phyloP scores from a whole-genome alignment of 1,140 invertebrate genomes.

The Centruroides sculpturatus region DNA sequence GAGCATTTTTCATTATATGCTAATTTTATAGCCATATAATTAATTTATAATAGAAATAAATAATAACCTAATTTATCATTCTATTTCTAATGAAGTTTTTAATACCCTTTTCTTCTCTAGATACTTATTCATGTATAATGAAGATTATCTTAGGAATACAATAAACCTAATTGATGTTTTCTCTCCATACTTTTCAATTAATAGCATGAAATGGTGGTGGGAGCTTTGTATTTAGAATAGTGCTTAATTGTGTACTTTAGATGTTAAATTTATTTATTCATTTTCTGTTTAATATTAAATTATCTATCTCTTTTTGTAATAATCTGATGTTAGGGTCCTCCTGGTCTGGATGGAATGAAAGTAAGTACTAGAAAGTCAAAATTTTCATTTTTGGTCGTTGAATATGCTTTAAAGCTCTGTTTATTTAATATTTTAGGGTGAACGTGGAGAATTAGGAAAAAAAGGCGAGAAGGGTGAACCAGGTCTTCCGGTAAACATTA shows the following conservation, averaged over 20 bases:
- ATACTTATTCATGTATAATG: no score
- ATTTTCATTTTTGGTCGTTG: neutral
- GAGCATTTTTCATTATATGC: no score
- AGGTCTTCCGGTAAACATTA: conserved; percentile 12
- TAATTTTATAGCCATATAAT: no score
- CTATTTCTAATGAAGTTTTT: neutral
- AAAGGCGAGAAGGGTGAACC: conserved; percentile 16
- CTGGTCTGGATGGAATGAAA: conserved; percentile 17
- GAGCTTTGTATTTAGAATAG: neutral
- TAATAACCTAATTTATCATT: no score
- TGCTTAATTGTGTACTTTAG: neutral
- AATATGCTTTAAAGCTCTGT: no score
- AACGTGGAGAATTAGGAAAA: conserved; percentile 12
- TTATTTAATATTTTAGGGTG: conserved; percentile 5
- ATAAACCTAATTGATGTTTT: no score
- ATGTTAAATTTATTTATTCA: neutral
- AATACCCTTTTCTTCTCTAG: neutral
- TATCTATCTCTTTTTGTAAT: neutral
- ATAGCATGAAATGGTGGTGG: neutral
- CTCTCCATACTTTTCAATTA: no score
- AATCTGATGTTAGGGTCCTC: conserved; percentile 8
- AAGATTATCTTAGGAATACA: no score
- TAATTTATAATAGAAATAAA: no score
- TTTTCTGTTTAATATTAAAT: neutral
- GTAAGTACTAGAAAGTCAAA: neutral